Percentiles rank a stretch among this genome's conserved stretches.
Conservation (phyloP, 2,113 vertebrate species). For the Passer montanus region DNA sequence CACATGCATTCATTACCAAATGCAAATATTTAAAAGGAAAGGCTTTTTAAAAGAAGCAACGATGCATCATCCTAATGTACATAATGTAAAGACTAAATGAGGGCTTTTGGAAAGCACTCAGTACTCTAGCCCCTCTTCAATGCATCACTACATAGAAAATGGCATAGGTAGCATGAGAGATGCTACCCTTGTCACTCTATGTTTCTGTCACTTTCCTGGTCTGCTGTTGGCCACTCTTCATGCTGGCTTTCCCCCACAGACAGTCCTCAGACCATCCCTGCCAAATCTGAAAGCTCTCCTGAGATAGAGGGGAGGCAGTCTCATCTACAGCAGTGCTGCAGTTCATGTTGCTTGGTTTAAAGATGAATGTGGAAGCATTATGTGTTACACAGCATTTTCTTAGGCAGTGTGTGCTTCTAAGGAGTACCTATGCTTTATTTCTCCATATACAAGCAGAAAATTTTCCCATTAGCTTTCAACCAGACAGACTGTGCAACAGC, state of each 20-base stretch:
- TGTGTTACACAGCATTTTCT: background rate
- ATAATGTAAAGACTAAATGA: background rate
- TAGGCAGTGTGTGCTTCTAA: background rate
- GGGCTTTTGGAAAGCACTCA: background rate
- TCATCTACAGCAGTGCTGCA: background rate
- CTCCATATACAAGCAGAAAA: background rate
- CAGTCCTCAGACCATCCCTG: background rate
- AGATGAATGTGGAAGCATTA: background rate
- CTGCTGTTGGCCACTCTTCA: background rate
- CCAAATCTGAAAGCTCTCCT: background rate
- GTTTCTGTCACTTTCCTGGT: background rate
- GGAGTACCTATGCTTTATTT: background rate
- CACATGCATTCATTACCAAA: background rate
- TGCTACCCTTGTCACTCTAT: background rate
- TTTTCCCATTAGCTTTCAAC: slow-evolving; percentile 1
- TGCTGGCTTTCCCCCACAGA: background rate
- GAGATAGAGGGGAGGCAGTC: background rate
- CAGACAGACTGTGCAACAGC: background rate
- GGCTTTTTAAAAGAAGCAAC: background rate
- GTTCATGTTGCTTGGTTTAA: background rate
- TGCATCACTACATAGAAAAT: background rate
- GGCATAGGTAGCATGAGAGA: background rate
- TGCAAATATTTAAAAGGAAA: background rate
- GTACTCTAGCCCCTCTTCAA: background rate
- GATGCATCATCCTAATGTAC: background rate